Base-by-base conservation (phyloP, 2,113 vertebrate species). In the Naja naja region DNA sequence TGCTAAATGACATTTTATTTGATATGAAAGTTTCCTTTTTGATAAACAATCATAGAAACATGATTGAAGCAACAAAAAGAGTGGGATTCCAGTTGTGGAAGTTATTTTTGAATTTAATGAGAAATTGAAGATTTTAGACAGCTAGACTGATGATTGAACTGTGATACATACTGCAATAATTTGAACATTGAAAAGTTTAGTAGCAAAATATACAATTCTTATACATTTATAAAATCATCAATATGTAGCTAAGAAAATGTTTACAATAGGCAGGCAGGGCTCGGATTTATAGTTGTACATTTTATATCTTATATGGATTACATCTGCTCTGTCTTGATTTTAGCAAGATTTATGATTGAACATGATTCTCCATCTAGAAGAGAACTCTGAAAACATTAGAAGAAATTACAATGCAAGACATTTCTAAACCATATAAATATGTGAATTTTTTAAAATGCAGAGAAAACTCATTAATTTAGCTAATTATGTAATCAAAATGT, bases 31-130 rank as follows among this genome's bases (percentile, higher is more conserved):
- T 39, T 91, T 27, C 47, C 55, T 53, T 20, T 49, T 52, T 16
- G 18, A 30, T 91, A 34, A 69, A 85, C 85, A 93, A 3, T 43
- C n/a, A 23, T 18, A 69, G 30, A n/a, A 69, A n/a, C 30, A 16
- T 16, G 1, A 52, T 85, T 54, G 49, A 91, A 90, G 55, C 1
- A 87, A 34, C 11, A 5, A 34, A 25, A 45, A 91, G 30, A 18
- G 14, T 23, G 10, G 74, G 3, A 58, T 27, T 60, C 45, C 54
- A 47, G 6, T 60, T 43, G 3, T 88, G 34, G 10, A 30, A 88
- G 49, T 93, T 91, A 91, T 10, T 22, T n/a, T 43, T n/a, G 85
- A 90, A 52, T 85, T 94, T 27, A 89, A 54, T 47, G 23, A 47
- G 5, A 60, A 18, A 89, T 89, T 6, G 56, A 52, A 52, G 34